phyloP scores from a whole-genome alignment of 2,797 vertebrate genomes.

The Phoeniculus purpureus region DNA sequence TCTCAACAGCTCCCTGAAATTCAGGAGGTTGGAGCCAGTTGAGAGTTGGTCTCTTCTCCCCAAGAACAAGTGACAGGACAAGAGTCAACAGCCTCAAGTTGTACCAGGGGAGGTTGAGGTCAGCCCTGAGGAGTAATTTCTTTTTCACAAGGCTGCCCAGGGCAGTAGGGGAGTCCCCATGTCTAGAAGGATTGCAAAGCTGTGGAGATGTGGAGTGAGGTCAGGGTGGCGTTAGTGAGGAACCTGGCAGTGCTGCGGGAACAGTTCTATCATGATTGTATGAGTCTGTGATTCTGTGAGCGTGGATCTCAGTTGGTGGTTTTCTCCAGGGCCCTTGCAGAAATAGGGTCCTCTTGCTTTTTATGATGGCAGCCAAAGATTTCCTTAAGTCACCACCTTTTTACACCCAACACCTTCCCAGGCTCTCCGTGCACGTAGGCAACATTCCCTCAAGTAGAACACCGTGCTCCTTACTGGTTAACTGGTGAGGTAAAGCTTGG shows the following conservation, averaged over 20 bases:
- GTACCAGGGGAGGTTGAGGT: no score
- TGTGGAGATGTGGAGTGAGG: accelerated
- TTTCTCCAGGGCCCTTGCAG: not conserved
- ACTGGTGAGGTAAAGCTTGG: not conserved
- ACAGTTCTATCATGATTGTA: accelerated
- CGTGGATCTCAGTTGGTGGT: not conserved
- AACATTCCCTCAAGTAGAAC: not conserved
- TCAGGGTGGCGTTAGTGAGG: no score
- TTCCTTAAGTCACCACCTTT: not conserved
- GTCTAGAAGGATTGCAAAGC: not conserved
- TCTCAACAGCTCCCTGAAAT: no score
- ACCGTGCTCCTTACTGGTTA: not conserved
- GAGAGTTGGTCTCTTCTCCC: no score
- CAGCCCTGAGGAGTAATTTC: not conserved
- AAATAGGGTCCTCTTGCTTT: not conserved
- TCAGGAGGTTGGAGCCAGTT: no score
- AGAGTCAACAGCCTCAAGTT: not conserved
- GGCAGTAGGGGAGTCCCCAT: not conserved
- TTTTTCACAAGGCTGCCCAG: not conserved
- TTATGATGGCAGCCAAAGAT: not conserved
- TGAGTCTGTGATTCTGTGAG: not conserved
- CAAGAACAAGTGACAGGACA: no score
- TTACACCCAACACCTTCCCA: not conserved
- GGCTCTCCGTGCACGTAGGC: not conserved
- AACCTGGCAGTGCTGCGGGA: not conserved